phyloP scores from a whole-genome alignment of 2,888 invertebrate species.

The Ferrisia virgata region DNA sequence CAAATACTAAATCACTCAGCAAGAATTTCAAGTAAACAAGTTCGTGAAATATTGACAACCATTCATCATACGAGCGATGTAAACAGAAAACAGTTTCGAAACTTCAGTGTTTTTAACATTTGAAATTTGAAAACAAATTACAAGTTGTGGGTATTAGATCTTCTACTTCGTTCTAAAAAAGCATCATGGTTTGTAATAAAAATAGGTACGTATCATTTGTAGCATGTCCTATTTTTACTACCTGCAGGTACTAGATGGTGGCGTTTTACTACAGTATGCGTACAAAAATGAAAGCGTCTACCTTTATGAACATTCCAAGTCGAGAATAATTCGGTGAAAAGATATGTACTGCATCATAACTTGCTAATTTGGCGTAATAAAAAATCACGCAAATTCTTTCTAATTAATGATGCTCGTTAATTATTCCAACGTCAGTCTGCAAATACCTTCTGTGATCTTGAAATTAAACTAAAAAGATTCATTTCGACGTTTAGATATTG shows the following conservation, averaged over 20 bases:
- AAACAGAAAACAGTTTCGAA: not conserved
- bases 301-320: not conserved
- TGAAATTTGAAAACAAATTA: not conserved
- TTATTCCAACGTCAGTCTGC: not conserved
- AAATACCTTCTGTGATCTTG: not conserved
- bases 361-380: conserved; percentile 2
- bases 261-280: not conserved
- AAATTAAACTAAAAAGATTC: not conserved
- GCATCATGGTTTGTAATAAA: not conserved
- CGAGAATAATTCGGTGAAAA: conserved; percentile 3
- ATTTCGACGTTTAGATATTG: not conserved
- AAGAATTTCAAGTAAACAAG: not conserved
- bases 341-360: too few relatives aligned
- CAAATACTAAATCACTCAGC: not conserved
- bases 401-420: conserved; percentile 20
- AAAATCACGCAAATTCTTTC: conserved; percentile 12
- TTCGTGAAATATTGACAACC: not conserved
- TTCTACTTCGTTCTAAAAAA: not conserved
- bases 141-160: not conserved
- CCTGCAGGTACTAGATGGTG: not conserved
- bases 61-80: not conserved
- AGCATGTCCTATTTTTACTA: not conserved
- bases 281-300: conserved; percentile 27
- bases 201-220: not conserved
- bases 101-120: not conserved